Evolutionary conservation across 2,797 vertebrate genomes (phyloP), one percentile per base, ranked within the genome.

Genomic region (Platalea minor): DNA sequence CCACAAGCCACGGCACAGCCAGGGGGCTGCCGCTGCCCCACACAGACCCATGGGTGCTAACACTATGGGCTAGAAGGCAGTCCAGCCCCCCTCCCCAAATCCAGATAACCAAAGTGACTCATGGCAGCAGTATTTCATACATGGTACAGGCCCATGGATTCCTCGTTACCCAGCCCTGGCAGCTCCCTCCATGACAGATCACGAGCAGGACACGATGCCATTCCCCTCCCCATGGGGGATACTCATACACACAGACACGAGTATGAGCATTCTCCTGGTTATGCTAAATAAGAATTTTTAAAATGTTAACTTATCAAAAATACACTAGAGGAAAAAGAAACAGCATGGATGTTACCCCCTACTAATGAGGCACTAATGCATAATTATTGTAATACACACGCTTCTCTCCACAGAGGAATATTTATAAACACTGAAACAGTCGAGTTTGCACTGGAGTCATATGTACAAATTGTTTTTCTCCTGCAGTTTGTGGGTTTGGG

Each of bases 331-430:
- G 77, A 97, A 97, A 97, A 97, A 91, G 95, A 97, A 98, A 94
- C 97, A 97, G 96, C n/a, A 17, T 95, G 96, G 94, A 96, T 97
- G 94, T 97, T 98, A 98, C 97, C 98, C 95, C 92, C 96, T 97
- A 96, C 97, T 98, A 98, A 98, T 98, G 98, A 98, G 98, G 97
- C 97, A 98, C 97, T 98, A 97, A 98, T 97, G 97, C 95, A 97
- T 98, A 98, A 98, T 98, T 98, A 98, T 97, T 97, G 97, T 98
- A 98, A 97, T 97, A 96, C 97, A 97, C 92, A 96, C 2, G 31
- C 96, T 98, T 97, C 95, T 97, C 97, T 98, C 98, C 94, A 92
- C 95, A 97, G 98, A 98, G 97, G 95, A 97, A 97, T 98, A 97
- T 98, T 98, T 98, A 98, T 98, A 98, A 98, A 98, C 98, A 98